Evolutionary conservation across 2,888 invertebrate genomes (phyloP).

Genomic region (Ennomos fuscantarius): DNA sequence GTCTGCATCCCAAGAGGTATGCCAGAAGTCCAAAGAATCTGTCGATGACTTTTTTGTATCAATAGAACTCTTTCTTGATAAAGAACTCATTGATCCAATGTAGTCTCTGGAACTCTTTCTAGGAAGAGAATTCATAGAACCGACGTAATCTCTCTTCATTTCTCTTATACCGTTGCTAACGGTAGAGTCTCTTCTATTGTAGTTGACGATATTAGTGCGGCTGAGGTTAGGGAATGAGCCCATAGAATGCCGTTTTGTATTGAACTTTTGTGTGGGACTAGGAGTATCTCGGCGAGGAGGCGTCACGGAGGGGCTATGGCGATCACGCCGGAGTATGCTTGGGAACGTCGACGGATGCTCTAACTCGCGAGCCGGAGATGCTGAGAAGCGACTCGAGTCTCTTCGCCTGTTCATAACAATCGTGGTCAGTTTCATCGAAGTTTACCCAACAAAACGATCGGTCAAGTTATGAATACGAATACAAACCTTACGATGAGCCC

Average conservation of each 20-base stretch:
- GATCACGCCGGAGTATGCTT: slow-evolving; percentile 87
- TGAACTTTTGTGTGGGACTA: slow-evolving; percentile 71
- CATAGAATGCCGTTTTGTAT: slow-evolving; percentile 74
- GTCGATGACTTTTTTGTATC: slow-evolving; percentile 86
- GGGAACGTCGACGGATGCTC: slow-evolving; percentile 90
- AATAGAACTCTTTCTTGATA: slow-evolving; percentile 81
- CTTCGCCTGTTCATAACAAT: slow-evolving; percentile 78
- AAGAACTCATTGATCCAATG: slow-evolving; percentile 66
- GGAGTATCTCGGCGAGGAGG: slow-evolving; percentile 80
- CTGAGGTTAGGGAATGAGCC: slow-evolving; percentile 75
- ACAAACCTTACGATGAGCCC: slow-evolving; percentile 78
- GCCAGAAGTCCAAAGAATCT: slow-evolving; percentile 89
- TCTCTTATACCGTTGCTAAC: slow-evolving; percentile 71
- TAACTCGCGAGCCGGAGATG: slow-evolving; percentile 84
- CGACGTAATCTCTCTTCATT: slow-evolving; percentile 82
- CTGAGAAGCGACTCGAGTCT: slow-evolving; percentile 85
- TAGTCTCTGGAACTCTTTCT: slow-evolving; percentile 69
- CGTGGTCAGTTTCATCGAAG: slow-evolving; percentile 35
- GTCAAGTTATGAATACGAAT: slow-evolving; percentile 25
- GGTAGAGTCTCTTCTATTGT: slow-evolving; percentile 75
- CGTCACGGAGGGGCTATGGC: slow-evolving; percentile 78
- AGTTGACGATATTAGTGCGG: slow-evolving; percentile 70
- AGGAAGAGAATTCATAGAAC: slow-evolving; percentile 57
- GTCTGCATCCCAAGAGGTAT: slow-evolving; percentile 89
- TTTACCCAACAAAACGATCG: slow-evolving; percentile 4